These are phyloP conservation scores for Pelecanoides urinatrix DNA, from an alignment of 2,113 vertebrate genomes.

Conservation along the genomic window DNA sequence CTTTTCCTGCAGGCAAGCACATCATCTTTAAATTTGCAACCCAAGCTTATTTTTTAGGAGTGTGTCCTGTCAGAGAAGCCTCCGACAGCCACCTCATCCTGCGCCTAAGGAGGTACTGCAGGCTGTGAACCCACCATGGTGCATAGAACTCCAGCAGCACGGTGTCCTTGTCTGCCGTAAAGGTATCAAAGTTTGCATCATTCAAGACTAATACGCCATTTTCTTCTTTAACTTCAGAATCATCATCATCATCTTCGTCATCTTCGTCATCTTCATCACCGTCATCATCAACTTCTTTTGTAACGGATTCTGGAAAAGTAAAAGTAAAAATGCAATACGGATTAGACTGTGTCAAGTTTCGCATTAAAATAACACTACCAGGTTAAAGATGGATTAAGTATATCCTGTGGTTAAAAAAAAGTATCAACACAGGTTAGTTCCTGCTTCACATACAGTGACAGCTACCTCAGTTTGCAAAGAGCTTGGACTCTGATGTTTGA, in stretches of 20 bases:
- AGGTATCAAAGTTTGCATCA: slow-evolving; percentile 88
- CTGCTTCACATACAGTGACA: not conserved
- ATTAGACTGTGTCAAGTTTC: not conserved
- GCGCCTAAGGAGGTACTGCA: not conserved
- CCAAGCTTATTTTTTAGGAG: not conserved
- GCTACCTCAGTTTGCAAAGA: not conserved
- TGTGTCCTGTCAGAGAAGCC: not conserved
- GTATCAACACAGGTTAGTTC: not conserved
- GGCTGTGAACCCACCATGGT: slow-evolving; percentile 80
- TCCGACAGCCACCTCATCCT: not conserved
- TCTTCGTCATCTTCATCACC: slow-evolving; percentile 54
- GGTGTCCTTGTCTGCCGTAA: slow-evolving; percentile 88
- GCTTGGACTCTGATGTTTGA: not conserved
- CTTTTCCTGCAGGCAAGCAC: not conserved
- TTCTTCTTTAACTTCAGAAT: slow-evolving; percentile 90
- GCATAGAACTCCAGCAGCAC: slow-evolving; percentile 96
- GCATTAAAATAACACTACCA: not conserved
- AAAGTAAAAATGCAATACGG: not conserved
- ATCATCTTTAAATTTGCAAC: not conserved
- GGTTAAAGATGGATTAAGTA: not conserved
- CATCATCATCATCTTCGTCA: slow-evolving; percentile 56
- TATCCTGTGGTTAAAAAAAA: not conserved
- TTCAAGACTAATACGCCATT: slow-evolving; percentile 88
- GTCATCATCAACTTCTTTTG: slow-evolving; percentile 39
- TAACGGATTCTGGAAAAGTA: slow-evolving; percentile 41